These are phyloP conservation scores for Hippolais icterina DNA, from an alignment of 2,113 vertebrate species.

Conservation along the genomic window DNA sequence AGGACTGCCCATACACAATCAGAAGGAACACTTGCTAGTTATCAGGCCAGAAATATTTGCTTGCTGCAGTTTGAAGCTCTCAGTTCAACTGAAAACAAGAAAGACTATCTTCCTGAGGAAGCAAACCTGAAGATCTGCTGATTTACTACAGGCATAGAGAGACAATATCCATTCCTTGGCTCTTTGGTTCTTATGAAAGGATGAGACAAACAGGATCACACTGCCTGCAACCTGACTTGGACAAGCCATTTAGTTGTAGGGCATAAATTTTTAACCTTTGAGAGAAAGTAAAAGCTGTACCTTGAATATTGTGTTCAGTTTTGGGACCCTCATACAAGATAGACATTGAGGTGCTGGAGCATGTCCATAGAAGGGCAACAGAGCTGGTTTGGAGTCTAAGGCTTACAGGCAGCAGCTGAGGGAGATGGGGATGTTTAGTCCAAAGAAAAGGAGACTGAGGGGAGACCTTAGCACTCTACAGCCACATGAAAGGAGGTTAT, in stretches of 20 bases:
- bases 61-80: background rate
- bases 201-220: background rate
- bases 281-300: background rate
- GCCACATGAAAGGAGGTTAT: background rate
- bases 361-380: background rate
- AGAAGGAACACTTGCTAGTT: background rate
- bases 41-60: background rate
- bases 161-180: background rate
- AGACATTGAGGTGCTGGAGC: background rate
- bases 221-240: background rate
- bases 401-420: background rate
- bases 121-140: background rate
- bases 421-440: background rate
- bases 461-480: background rate
- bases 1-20: background rate
- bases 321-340: background rate
- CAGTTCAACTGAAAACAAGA: background rate
- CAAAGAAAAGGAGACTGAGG: background rate
- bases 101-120: background rate
- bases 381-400: background rate
- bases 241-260: background rate
- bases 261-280: background rate
- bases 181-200: background rate
- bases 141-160: background rate
- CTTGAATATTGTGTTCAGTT: background rate